A percentile compares a stretch with the other conserved stretches of the same genome.
Evolutionary conservation across 1,140 invertebrate genomes (phyloP).

Genomic region (Drosophila lowei): DNA sequence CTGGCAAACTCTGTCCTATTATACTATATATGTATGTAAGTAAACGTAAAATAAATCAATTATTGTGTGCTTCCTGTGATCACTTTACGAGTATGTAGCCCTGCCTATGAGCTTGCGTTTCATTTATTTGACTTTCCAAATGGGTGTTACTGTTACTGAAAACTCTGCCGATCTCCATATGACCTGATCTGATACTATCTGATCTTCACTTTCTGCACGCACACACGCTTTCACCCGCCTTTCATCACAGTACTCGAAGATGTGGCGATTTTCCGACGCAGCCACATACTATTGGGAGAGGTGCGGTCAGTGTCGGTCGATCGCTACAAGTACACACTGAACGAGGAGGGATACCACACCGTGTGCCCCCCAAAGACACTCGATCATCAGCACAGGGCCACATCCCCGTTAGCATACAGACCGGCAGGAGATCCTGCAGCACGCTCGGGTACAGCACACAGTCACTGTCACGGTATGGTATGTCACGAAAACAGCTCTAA

Average conservation of each 20-base stretch:
- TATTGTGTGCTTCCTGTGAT: constrained; percentile 73
- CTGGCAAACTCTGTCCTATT: constrained; percentile 27
- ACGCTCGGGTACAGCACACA: constrained; percentile 24
- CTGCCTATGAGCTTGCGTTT: constrained; percentile 42
- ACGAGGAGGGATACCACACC: constrained; percentile 17
- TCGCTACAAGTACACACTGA: constrained; percentile 51
- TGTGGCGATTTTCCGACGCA: constrained; percentile 40
- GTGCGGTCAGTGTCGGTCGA: constrained; percentile 68
- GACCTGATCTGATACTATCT: constrained; percentile 19
- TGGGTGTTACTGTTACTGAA: constrained; percentile 10
- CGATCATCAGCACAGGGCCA: constrained; percentile 17
- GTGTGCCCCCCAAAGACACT: background rate
- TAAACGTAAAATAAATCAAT: constrained; percentile 66
- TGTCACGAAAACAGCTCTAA: constrained; percentile 3
- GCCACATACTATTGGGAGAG: constrained; percentile 55
- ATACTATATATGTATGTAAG: constrained; percentile 41
- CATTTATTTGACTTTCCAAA: constrained; percentile 40
- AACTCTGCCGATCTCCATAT: constrained; percentile 13
- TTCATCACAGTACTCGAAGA: constrained; percentile 28
- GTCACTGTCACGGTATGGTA: background rate
- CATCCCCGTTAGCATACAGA: constrained; percentile 26
- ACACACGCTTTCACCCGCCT: background rate
- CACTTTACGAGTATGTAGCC: constrained; percentile 49
- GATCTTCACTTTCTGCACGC: constrained; percentile 14
- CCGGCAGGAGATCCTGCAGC: constrained; percentile 3